phyloP scores from a whole-genome alignment of 2,797 vertebrate genomes.

The Rhabdophis nuchalis region DNA sequence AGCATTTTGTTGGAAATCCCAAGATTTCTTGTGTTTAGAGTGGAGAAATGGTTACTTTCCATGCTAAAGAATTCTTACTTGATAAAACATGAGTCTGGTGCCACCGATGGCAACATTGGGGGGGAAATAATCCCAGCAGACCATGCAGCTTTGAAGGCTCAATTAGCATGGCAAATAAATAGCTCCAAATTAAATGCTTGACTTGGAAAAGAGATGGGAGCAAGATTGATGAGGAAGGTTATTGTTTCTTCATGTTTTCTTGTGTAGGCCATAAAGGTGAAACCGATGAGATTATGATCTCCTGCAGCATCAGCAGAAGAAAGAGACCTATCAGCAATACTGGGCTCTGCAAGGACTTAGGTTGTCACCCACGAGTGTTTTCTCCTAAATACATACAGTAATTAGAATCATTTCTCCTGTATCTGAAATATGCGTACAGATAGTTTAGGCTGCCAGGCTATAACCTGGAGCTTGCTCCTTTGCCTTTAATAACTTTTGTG shows the following conservation, averaged over 20 bases:
- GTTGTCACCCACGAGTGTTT: neutral
- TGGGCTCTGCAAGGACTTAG: neutral
- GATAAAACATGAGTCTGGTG: neutral
- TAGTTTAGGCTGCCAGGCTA: neutral
- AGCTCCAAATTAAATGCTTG: neutral
- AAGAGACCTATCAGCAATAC: neutral
- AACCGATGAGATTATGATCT: neutral
- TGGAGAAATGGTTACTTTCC: neutral
- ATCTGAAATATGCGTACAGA: neutral
- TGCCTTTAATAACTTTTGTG: neutral
- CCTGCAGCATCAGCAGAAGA: neutral
- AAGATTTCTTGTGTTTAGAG: neutral
- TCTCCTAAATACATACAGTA: neutral
- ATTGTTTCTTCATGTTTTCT: constrained; percentile 2
- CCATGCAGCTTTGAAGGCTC: neutral
- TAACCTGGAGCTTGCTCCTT: neutral
- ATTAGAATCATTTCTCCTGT: neutral
- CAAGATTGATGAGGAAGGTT: constrained; percentile 7
- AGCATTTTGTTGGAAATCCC: neutral
- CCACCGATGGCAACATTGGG: too few relatives aligned
- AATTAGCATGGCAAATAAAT: constrained; percentile 3
- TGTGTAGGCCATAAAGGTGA: neutral
- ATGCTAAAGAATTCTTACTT: neutral
- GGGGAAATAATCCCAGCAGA: neutral
- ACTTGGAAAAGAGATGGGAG: neutral